Base-by-base conservation (phyloP, 2,888 invertebrate genomes). In the Tenthredo mesomela region DNA sequence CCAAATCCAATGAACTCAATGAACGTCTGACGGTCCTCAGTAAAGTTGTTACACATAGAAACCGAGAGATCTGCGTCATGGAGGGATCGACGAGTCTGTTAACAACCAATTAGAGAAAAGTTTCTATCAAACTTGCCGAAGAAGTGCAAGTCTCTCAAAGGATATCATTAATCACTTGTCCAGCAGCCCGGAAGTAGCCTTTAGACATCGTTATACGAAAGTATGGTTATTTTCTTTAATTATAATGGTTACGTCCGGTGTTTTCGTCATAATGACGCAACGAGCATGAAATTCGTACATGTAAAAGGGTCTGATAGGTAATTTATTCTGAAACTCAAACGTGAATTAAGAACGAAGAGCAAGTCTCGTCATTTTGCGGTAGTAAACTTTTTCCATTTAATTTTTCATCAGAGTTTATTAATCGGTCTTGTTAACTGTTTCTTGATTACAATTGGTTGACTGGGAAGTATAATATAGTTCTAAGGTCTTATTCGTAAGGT, bases 71-170 rank as follows among this genome's bases (percentile, higher is more conserved):
- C 21, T 15, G 21, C n/a, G 10, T 40, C 40, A 61, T 40, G 21
- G 80, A 80, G 40, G 80, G 40, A 80, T 80, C 80, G 80, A 40
- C n/a, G 37, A 80, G 80, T 80, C 37, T 80, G 80, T 80, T 80
- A 80, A 80, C 61, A 80, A 80, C 80, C 80, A 80, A 80, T 80
- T 80, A 80, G 80, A 80, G 80, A 58, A 58, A 80, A 80, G 80
- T 80, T 80, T 80, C 61, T 40, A 43, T 33, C 6, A 37, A 82
- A 70, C 67, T 43, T 47, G 7, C 61, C 29, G 37, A 10, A 9
- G 7, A 40, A 61, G 6, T 21, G 80, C 40, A n/a, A 80, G 37
- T 80, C 80, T 80, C 61, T 61, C 40, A 40, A 15, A 61, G 21
- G 15, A 37, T 21, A 25, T 82, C 82, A 82, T 82, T 82, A 82